Evolutionary conservation across 2,113 vertebrate genomes (phyloP), one percentile per base, ranked within the genome.

Genomic region (Festucalex cinctus): DNA sequence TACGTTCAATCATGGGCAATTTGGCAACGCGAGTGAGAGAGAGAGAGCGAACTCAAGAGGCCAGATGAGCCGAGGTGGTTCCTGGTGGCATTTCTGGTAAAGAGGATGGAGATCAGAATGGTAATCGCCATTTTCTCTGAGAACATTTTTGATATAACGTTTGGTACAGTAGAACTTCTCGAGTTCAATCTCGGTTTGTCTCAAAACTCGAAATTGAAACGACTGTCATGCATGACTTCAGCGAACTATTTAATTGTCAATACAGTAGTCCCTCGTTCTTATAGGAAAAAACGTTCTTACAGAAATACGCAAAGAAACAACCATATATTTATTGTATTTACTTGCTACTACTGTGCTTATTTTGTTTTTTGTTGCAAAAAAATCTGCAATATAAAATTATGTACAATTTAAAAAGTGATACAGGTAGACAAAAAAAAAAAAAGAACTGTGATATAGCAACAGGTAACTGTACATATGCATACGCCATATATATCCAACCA

Each of bases 1-100:
- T 89, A 90, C 79, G 69, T 78, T 87, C 81, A 88, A 85, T 89
- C 83, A 88, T 85, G 84, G 80, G 83, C 84, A 85, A 86, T 62
- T 88, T 88, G 83, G 83, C 86, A 80, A 86, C 85, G 80, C 85
- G 41, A 49, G 44, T 6, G 14, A 48, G 63, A 19, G 8, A 80
- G 81, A 83, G 73, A 84, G 79, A 80, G 75, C 74, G 69, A n/a
- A n/a, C n/a, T n/a, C n/a, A n/a, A 67, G 70, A 67, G 74, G 68
- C 84, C 87, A 87, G 80, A 89, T 86, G 85, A 86, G 79, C 69
- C 20, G 58, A 85, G 85, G 86, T 84, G 85, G 81, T 87, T 83
- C 37, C 37, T 37, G 48, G 56, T 16, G 78, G 80, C 81, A 17
- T 76, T 65, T 80, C 63, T 79, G 73, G 78, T 79, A 82, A 76